Evolutionary conservation across 2,113 vertebrate species (phyloP).

Genomic region (Mustela lutreola): DNA sequence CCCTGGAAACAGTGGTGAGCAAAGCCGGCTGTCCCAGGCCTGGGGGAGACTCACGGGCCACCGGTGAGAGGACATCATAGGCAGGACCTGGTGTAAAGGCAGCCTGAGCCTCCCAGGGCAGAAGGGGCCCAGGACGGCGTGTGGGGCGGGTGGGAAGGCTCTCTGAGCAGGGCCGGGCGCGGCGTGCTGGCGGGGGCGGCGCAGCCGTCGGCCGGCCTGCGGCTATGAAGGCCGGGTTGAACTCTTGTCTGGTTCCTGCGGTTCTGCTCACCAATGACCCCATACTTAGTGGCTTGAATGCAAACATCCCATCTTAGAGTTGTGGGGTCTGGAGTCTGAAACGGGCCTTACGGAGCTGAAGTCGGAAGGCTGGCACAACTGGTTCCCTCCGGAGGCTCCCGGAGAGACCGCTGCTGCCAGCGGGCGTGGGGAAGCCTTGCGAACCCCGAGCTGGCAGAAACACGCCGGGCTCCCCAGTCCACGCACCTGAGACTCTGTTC

Average conservation of each 20-base stretch:
- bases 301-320: background rate
- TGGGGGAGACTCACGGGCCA: background rate
- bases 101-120: background rate
- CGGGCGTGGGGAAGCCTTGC: background rate
- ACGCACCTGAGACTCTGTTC: rapidly evolving
- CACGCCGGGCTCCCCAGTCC: background rate
- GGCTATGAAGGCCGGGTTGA: background rate
- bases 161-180: background rate
- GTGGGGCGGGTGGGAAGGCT: too few species aligned
- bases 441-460: rapidly evolving
- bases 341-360: rapidly evolving
- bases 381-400: background rate
- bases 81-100: background rate
- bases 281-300: background rate
- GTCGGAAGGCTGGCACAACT: rapidly evolving
- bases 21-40: rapidly evolving
- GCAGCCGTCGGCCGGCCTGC: too few species aligned
- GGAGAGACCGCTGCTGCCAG: background rate
- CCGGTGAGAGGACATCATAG: rapidly evolving
- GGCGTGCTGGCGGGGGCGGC: too few species aligned
- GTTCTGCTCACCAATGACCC: background rate
- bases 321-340: too few species aligned
- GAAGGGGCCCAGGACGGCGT: rapidly evolving
- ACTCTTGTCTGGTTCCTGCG: background rate
- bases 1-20: background rate